Evolutionary conservation across 1,140 invertebrate genomes (phyloP).

Genomic region (Aphelinus certus): DNA sequence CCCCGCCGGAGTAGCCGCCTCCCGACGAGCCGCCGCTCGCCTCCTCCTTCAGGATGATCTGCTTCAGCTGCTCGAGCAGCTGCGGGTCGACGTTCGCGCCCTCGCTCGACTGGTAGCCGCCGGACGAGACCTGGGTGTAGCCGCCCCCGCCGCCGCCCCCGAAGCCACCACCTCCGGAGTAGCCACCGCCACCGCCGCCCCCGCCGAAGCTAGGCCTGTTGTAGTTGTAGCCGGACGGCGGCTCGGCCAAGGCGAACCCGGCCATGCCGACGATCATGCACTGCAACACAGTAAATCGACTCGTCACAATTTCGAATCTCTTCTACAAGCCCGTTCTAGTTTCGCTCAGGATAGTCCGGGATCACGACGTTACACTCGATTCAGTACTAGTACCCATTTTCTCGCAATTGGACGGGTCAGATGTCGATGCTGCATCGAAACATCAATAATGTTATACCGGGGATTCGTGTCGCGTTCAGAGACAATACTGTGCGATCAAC

Average conservation of each 20-base stretch:
- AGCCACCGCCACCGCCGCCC: slow-evolving; percentile 58
- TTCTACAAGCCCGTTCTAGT: too few relatives aligned
- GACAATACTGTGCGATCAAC: too few relatives aligned
- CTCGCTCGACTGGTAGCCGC: slow-evolving; percentile 79
- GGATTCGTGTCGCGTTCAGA: too few relatives aligned
- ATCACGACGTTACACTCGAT: too few relatives aligned
- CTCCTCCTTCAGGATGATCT: slow-evolving; percentile 84
- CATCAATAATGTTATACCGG: too few relatives aligned
- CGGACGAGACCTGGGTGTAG: slow-evolving; percentile 76
- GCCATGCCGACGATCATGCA: slow-evolving; percentile 73
- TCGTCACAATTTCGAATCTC: too few relatives aligned
- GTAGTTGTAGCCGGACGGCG: slow-evolving; percentile 73
- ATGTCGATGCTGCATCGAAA: too few relatives aligned
- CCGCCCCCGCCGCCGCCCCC: slow-evolving; percentile 72
- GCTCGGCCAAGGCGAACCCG: slow-evolving; percentile 70
- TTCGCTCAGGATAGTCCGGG: too few relatives aligned
- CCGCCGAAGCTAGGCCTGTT: slow-evolving; percentile 68
- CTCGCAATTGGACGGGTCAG: too few relatives aligned
- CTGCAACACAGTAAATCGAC: slow-evolving; percentile 61
- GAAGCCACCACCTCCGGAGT: slow-evolving; percentile 69
- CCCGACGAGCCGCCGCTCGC: slow-evolving; percentile 64
- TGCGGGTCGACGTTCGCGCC: slow-evolving; percentile 81
- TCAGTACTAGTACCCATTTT: too few relatives aligned
- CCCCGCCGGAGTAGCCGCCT: slow-evolving; percentile 58
- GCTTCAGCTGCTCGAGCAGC: slow-evolving; percentile 81